Evolutionary conservation across 2,888 invertebrate genomes (phyloP).

Genomic region (Drosophila maculinotata): DNA sequence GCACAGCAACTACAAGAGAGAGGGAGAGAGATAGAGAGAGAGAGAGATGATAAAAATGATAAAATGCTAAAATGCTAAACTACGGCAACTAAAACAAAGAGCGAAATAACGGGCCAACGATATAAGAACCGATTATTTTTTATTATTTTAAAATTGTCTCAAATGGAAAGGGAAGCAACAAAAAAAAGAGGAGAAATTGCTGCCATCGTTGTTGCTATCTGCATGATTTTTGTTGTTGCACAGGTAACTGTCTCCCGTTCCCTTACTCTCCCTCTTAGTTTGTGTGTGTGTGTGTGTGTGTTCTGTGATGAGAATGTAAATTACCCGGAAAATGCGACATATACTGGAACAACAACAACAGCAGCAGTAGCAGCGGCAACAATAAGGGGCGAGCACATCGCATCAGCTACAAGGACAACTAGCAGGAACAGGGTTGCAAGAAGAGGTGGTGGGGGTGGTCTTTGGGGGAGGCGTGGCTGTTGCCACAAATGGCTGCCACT

Average conservation of each 20-base stretch:
- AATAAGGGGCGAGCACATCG: conserved; percentile 21
- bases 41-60: conserved; percentile 34
- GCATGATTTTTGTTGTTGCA: conserved; percentile 34
- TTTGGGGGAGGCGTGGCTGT: conserved; percentile 41
- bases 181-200: not conserved
- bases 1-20: conserved; percentile 11
- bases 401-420: conserved; percentile 49
- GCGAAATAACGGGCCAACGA: conserved; percentile 32
- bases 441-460: not conserved
- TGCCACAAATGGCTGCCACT: conserved; percentile 72
- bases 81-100: conserved; percentile 45
- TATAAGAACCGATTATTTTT: conserved; percentile 46
- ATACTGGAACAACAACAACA: conserved; percentile 43
- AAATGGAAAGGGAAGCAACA: conserved; percentile 1
- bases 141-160: conserved; percentile 68
- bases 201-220: conserved; percentile 32
- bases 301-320: conserved; percentile 76
- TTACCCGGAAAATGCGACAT: conserved; percentile 78
- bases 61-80: conserved; percentile 32
- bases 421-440: conserved; percentile 12
- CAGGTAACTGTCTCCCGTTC: conserved; percentile 11
- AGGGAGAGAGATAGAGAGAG: no score
- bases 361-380: conserved; percentile 7
- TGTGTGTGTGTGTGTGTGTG: conserved; percentile 14
- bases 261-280: not conserved